Conservation (phyloP, 1,140 invertebrate genomes). For the Aporrectodea caliginosa region DNA sequence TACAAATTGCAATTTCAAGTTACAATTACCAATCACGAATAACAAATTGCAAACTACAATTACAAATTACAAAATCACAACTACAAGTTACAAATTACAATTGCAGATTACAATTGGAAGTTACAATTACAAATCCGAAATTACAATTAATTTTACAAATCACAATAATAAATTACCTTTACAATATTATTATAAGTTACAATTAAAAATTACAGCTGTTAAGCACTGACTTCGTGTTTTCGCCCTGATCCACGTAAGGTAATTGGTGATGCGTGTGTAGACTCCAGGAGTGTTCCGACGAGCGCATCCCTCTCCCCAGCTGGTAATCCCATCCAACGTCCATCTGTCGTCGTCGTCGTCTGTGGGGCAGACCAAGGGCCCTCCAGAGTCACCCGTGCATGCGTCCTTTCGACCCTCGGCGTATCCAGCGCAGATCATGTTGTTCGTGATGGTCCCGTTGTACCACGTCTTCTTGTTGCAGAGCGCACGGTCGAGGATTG, state of each 20-base stretch:
- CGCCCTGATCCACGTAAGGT: constrained; percentile 43
- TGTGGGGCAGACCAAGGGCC: constrained; percentile 68
- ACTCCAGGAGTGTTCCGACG: constrained; percentile 65
- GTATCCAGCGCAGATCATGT: constrained; percentile 85
- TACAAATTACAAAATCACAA: too few relatives aligned
- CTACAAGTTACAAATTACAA: too few relatives aligned
- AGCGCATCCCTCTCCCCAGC: constrained; percentile 70
- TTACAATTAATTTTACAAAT: too few relatives aligned
- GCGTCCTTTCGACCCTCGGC: constrained; percentile 77
- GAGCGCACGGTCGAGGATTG: neutral
- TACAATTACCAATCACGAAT: too few relatives aligned
- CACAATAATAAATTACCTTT: too few relatives aligned
- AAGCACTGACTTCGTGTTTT: constrained; percentile 29
- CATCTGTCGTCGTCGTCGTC: constrained; percentile 36
- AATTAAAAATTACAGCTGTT: too few relatives aligned
- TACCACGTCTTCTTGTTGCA: constrained; percentile 61
- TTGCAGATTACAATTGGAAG: too few relatives aligned
- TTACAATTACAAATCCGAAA: too few relatives aligned
- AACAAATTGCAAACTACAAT: too few relatives aligned
- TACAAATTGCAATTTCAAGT: too few relatives aligned
- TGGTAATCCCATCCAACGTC: constrained; percentile 64
- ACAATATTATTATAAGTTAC: too few relatives aligned
- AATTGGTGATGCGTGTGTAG: constrained; percentile 62
- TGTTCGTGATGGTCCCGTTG: constrained; percentile 61
- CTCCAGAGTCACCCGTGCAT: constrained; percentile 82